These are phyloP conservation scores for Hyles euphorbiae DNA, from an alignment of 1,140 invertebrate genomes.

Conservation along the genomic window DNA sequence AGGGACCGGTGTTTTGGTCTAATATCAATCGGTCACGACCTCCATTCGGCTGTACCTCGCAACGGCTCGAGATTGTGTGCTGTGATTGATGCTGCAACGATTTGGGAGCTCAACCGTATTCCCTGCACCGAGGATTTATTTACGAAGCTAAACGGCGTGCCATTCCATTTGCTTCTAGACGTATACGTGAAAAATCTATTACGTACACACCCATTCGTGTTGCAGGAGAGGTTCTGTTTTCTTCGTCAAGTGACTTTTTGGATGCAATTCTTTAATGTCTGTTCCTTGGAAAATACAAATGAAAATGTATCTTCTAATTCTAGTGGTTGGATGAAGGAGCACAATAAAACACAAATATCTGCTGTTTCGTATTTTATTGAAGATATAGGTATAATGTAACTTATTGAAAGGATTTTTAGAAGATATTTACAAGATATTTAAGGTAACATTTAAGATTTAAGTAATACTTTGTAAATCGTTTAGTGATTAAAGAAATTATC, in stretches of 20 bases:
- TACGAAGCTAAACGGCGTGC: neutral
- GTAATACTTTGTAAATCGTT: constrained; percentile 34
- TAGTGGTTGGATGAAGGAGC: neutral
- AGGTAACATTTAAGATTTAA: constrained; percentile 51
- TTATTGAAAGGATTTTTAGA: constrained; percentile 64
- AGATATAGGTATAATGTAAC: constrained; percentile 62
- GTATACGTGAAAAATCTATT: neutral
- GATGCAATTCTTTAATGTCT: no score
- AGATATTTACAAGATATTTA: constrained; percentile 65
- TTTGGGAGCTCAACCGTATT: constrained; percentile 5
- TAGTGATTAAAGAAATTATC: neutral
- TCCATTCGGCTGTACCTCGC: constrained; percentile 3
- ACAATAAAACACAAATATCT: constrained; percentile 12
- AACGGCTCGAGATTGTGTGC: constrained; percentile 11
- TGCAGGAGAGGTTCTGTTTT: no score
- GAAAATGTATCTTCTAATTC: no score
- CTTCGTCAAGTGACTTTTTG: no score
- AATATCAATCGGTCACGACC: constrained; percentile 18
- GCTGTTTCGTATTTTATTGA: constrained; percentile 57
- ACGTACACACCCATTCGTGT: no score
- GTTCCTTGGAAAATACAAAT: no score
- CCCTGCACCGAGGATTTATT: constrained; percentile 17
- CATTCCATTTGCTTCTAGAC: neutral
- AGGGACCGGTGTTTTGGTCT: constrained; percentile 11
- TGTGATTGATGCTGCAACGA: constrained; percentile 18